Base-by-base conservation (phyloP, 2,797 vertebrate genomes). In the Syngnathus acus region DNA sequence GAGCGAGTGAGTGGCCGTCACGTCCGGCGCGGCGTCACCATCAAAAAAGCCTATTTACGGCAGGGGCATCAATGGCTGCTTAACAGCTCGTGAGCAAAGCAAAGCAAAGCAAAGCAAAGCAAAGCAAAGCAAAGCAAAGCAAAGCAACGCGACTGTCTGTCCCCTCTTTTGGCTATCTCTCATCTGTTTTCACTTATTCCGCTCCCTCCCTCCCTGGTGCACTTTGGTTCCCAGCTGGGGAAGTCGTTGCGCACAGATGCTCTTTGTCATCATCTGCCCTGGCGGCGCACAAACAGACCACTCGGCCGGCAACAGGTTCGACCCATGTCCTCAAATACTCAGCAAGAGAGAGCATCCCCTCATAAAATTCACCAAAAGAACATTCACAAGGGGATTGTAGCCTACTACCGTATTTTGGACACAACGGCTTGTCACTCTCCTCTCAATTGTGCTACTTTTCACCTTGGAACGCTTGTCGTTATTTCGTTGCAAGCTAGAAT, bases 21-120 rank as follows among this genome's bases (percentile, higher is more conserved):
- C 45, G 21, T 63, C 21, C 21, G 9, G 16, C 7, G n/a, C n/a
- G n/a, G 21, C 63, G 7, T 38, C 47, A 14, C 63, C 6, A 6
- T 48, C 16, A 86, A 89, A 88, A 80, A 86, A 84, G 73, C 74
- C 64, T 86, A 86, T 89, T 90, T 87, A 81, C 88, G 80, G 84
- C 80, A 19, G 64, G 64, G 63, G 88, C 82, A 85, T 89, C 84
- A 89, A 89, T 72, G 68, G 65, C 72, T 78, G 77, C 53, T 78
- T 79, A 63, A 77, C 58, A 67, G 69, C 73, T 80, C 78, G 89
- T 84, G 87, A 89, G 84, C 80, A 85, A 87, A 90, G 82, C 42
- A 13, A 43, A 23, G 23, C 23, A 23, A 23, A 23, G 23, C 23
- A 23, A 23, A 23, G 23, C 23, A 23, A 23, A 23, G 23, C 23